Conservation (phyloP, 1,140 invertebrate genomes). For the Hydropsyche tenuis region DNA sequence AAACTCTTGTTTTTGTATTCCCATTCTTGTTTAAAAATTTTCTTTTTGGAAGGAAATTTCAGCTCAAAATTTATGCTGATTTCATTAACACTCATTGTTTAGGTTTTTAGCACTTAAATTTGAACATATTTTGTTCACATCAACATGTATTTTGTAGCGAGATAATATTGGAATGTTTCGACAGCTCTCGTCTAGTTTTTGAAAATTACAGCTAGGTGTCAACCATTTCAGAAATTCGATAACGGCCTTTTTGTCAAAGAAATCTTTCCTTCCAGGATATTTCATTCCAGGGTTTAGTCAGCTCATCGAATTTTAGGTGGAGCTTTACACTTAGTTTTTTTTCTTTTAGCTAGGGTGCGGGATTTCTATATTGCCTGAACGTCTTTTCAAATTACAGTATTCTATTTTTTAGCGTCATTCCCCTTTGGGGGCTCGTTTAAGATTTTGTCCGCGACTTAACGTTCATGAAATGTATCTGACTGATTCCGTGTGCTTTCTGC, state of each 20-base stretch:
- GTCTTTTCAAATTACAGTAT: neutral
- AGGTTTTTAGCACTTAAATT: conserved; percentile 14
- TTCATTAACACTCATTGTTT: neutral
- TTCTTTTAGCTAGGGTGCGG: conserved; percentile 33
- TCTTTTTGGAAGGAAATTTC: neutral
- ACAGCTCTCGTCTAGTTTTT: neutral
- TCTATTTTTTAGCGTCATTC: neutral
- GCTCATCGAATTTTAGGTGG: conserved; percentile 3
- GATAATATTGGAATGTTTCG: neutral
- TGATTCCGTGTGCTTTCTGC: conserved; percentile 66
- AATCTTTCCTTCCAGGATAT: conserved; percentile 14
- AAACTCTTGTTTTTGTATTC: neutral
- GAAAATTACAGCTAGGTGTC: conserved; percentile 20
- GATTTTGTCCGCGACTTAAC: conserved; percentile 9
- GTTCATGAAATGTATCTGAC: conserved; percentile 50
- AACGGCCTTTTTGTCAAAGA: neutral
- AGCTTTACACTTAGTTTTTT: conserved; percentile 22
- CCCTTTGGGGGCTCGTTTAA: neutral
- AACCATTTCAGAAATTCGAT: neutral
- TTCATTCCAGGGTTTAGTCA: conserved; percentile 26
- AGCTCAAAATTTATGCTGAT: no score
- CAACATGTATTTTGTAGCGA: conserved; percentile 6
- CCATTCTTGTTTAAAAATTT: neutral
- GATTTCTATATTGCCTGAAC: conserved; percentile 13
- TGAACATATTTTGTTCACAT: neutral